phyloP scores from a whole-genome alignment of 2,888 invertebrate genomes.

The Campoplex capitator region DNA sequence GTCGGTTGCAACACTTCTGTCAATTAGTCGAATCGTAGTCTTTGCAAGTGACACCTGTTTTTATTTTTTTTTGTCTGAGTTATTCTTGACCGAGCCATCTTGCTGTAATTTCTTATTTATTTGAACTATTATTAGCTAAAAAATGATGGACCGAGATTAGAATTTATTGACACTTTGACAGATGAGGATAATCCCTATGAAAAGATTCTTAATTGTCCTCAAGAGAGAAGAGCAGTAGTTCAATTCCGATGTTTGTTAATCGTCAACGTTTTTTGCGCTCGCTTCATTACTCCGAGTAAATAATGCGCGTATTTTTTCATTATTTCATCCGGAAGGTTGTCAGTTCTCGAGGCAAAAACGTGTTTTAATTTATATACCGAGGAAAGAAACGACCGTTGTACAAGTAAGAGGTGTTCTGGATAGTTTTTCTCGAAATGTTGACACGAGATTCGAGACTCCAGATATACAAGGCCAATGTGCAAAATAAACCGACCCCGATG shows the following conservation, averaged over 20 bases:
- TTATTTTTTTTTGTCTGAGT: too few relatives aligned
- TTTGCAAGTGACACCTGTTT: too few relatives aligned
- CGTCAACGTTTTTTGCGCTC: not conserved
- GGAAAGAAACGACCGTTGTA: constrained; percentile 70
- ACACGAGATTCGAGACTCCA: constrained; percentile 53
- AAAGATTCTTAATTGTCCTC: not conserved
- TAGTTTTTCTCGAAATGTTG: constrained; percentile 62
- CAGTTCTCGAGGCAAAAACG: constrained; percentile 8
- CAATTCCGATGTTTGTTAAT: not conserved
- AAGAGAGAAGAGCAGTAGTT: not conserved
- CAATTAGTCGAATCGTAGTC: too few relatives aligned
- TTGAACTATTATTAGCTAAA: too few relatives aligned
- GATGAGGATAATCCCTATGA: not conserved
- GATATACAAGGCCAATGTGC: constrained; percentile 56
- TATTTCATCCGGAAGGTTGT: not conserved
- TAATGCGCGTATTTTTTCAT: not conserved
- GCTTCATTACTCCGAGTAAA: not conserved
- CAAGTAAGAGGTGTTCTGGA: not conserved
- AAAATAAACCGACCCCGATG: constrained; percentile 44
- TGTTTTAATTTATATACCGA: constrained; percentile 66
- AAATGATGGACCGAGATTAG: too few relatives aligned
- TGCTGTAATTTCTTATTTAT: too few relatives aligned
- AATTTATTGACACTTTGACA: not conserved
- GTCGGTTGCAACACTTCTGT: too few relatives aligned
- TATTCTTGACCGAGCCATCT: too few relatives aligned